Evolutionary conservation across 2,113 vertebrate genomes (phyloP), one percentile per base, ranked within the genome.

Genomic region (Aepyceros melampus): DNA sequence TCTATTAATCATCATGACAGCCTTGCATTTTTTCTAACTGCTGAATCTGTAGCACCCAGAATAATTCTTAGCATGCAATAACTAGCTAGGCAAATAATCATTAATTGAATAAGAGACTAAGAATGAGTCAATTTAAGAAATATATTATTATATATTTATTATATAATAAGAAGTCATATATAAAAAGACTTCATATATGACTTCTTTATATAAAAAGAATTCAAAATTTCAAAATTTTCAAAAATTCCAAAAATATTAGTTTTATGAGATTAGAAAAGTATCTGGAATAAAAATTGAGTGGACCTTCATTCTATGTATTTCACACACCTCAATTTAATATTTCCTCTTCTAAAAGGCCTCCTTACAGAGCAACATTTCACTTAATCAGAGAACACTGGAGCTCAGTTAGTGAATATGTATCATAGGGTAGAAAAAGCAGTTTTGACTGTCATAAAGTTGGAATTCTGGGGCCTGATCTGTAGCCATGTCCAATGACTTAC

Each of bases 201-300:
- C 43, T 43, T 43, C 43, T 43, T 43, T 43, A 43, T 43, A 43
- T 43, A 43, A 43, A 43, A 43, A 43, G n/a, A n/a, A n/a, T n/a
- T n/a, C n/a, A n/a, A n/a, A n/a, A n/a, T n/a, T n/a, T n/a, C n/a
- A n/a, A n/a, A n/a, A n/a, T n/a, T n/a, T n/a, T 19, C 25, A 67
- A 96, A 97, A 92, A 17, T 33, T 8, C 11, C 88, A 3, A 36
- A 89, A 91, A 15, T 83, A 53, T 8, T 83, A 16, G 13, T 60
- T 94, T 79, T 79, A 33, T 96, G n/a, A 43, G 1, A 9, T 76
- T 60, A 67, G 17, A 55, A n/a, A 12, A 27, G 1, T 23, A 45
- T 87, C 2, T 79, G 43, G 9, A 87, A 45, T 43, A 49, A 71
- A 87, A 95, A 2, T 16, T n/a, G 31, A 62, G 3, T 19, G 6